Base-by-base conservation (phyloP, 2,797 vertebrate species). In the Paramormyrops hopkinsi region DNA sequence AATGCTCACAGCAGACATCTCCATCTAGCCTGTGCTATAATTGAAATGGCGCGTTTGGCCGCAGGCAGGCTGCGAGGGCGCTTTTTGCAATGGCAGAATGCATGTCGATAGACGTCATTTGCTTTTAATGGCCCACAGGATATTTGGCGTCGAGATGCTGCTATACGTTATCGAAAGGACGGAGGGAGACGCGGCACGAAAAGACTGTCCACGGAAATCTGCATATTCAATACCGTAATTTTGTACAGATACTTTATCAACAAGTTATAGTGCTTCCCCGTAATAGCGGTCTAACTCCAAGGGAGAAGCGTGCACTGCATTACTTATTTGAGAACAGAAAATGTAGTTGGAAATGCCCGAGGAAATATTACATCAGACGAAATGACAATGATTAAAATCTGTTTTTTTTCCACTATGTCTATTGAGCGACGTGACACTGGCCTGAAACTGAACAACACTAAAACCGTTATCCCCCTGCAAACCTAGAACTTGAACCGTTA, bases 301-400 rank as follows among this genome's bases (percentile, higher is more conserved):
- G 94, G 95, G 95, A 94, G 95, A 95, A 95, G 96, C 95, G 95
- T 95, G 95, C 94, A 94, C 94, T 95, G 94, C 95, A 96, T 97
- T 95, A 96, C 96, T 97, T 97, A 96, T 96, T 95, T 94, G 94
- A 94, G 94, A 96, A 94, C 96, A 94, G 96, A 95, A 96, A 96
- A 97, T 97, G 94, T 95, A 95, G 96, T 95, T 96, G 95, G 95
- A 96, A 97, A 93, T 92, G 97, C 98, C 96, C 91, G 95, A 93
- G 97, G 97, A 96, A 94, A 95, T 96, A 96, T 97, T 97, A 96
- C 97, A 97, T 98, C 97, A 98, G 97, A 97, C 94, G 93, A 96
- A 97, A 97, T 97, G 97, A 97, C 97, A 96, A 96, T 97, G 97
- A 97, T 97, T 97, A 95, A 97, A 97, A 97, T 97, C 96, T 95